Percentiles rank a stretch among this genome's conserved stretches.
These are phyloP conservation scores for Sisor rabdophorus DNA, from an alignment of 2,113 vertebrate species.

Conservation along the genomic window DNA sequence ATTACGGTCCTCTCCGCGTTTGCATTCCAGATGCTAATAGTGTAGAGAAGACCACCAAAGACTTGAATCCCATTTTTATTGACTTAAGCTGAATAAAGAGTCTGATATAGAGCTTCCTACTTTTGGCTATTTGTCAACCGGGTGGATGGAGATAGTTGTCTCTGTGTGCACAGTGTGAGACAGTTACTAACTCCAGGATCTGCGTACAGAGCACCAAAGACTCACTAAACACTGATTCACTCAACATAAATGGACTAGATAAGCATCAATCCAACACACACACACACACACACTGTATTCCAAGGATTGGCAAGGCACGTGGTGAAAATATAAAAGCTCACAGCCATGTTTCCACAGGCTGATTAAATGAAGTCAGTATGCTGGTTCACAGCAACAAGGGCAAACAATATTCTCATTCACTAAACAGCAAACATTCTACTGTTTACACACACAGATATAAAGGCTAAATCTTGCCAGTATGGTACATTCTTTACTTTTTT, in stretches of 20 bases:
- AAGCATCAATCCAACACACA: not conserved
- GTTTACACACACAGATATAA: slow-evolving; percentile 20
- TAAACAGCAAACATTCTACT: slow-evolving; percentile 23
- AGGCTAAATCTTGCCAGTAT: slow-evolving; percentile 2
- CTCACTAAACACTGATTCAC: not conserved
- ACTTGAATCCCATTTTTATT: slow-evolving; percentile 62
- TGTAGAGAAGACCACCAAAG: slow-evolving; percentile 69
- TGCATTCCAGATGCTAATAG: slow-evolving; percentile 71
- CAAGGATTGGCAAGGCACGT: not conserved
- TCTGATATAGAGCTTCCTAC: slow-evolving; percentile 65
- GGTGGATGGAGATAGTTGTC: slow-evolving; percentile 42
- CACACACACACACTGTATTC: not conserved
- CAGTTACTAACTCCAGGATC: slow-evolving; percentile 8
- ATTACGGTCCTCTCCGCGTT: slow-evolving; percentile 55
- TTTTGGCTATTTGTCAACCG: slow-evolving; percentile 51
- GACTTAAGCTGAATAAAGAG: slow-evolving; percentile 61
- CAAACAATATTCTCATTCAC: slow-evolving; percentile 1
- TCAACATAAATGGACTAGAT: not conserved
- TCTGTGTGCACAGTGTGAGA: slow-evolving; percentile 16
- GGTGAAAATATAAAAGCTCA: not conserved
- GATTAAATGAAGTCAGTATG: slow-evolving; percentile 14
- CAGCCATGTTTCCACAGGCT: not conserved
- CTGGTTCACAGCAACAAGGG: slow-evolving; percentile 12
- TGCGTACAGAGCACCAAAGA: slow-evolving; percentile 5
- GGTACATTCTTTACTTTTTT: slow-evolving; percentile 3